A percentile compares a stretch with the other conserved stretches of the same genome.
Conservation (phyloP, 2,888 invertebrate genomes). For the Bombylius discolor region DNA sequence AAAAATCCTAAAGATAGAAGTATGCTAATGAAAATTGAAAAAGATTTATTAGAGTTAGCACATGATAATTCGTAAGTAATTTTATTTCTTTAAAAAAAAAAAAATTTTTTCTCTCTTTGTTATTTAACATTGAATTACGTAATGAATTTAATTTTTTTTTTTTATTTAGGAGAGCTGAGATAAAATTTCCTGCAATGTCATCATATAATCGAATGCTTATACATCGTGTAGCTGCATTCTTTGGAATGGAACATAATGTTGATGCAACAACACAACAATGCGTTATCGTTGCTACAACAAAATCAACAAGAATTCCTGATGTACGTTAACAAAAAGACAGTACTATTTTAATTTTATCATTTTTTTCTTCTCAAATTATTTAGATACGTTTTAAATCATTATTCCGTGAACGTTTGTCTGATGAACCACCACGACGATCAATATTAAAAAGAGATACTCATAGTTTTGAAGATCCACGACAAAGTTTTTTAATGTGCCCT, state of each 20-base stretch:
- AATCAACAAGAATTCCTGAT: conserved; percentile 35
- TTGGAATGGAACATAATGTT: conserved; percentile 88
- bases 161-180: conserved; percentile 50
- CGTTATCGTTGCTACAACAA: conserved; percentile 72
- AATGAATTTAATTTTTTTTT: conserved; percentile 2
- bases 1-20: conserved; percentile 79
- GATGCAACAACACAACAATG: conserved; percentile 68
- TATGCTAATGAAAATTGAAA: conserved; percentile 75
- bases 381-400: conserved; percentile 56
- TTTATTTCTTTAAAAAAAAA: neutral
- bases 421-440: conserved; percentile 54
- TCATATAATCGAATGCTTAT: conserved; percentile 95
- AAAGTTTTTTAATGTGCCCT: conserved; percentile 41
- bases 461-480: conserved; percentile 59
- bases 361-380: neutral
- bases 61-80: conserved; percentile 61
- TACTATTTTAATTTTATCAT: neutral
- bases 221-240: conserved; percentile 84
- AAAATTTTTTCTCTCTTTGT: neutral
- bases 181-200: conserved; percentile 83
- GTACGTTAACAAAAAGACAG: conserved; percentile 17
- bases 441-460: conserved; percentile 73
- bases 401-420: conserved; percentile 51
- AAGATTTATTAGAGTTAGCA: conserved; percentile 70
- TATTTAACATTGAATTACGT: neutral